A percentile compares a stretch with the other conserved stretches of the same genome.
These are phyloP conservation scores for Chloroclystis v-ata DNA, from an alignment of 2,888 invertebrate species.

Conservation along the genomic window DNA sequence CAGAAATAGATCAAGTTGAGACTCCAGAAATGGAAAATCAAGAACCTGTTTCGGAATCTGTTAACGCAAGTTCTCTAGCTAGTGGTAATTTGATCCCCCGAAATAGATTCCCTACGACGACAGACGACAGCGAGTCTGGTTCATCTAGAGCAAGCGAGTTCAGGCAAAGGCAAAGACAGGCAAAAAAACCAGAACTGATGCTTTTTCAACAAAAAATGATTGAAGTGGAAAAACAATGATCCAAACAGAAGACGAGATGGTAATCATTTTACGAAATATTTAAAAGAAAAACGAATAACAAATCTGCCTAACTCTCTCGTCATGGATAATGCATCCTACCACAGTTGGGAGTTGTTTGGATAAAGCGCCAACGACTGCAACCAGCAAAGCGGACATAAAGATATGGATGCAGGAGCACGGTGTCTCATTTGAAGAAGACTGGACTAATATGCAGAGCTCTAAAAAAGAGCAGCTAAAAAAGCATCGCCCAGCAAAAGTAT, in stretches of 20 bases:
- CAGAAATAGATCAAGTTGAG: constrained; percentile 15
- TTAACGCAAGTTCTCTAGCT: constrained; percentile 9
- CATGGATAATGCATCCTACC: constrained; percentile 5
- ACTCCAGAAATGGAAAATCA: constrained; percentile 13
- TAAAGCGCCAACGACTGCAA: constrained; percentile 23
- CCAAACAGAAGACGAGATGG: too few species aligned
- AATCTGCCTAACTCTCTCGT: too few species aligned
- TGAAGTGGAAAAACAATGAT: constrained; percentile 17
- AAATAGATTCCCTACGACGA: constrained; percentile 15
- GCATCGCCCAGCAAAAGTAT: constrained; percentile 8
- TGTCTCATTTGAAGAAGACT: constrained; percentile 27
- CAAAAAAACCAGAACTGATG: constrained; percentile 7
- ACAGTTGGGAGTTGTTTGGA: constrained; percentile 13
- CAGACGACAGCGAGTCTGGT: constrained; percentile 9
- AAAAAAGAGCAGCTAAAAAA: constrained; percentile 8
- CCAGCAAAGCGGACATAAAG: constrained; percentile 23
- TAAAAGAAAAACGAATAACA: too few species aligned
- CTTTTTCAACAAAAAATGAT: constrained; percentile 11
- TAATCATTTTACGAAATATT: too few species aligned
- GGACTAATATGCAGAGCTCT: constrained; percentile 16
- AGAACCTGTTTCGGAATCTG: constrained; percentile 21
- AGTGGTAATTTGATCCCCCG: constrained; percentile 12
- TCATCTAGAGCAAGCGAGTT: constrained; percentile 8
- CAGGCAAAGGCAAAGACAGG: constrained; percentile 5
- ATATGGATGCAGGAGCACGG: constrained; percentile 28